Conservation (phyloP, 2,888 invertebrate genomes). For the Cyclophora albipunctata region DNA sequence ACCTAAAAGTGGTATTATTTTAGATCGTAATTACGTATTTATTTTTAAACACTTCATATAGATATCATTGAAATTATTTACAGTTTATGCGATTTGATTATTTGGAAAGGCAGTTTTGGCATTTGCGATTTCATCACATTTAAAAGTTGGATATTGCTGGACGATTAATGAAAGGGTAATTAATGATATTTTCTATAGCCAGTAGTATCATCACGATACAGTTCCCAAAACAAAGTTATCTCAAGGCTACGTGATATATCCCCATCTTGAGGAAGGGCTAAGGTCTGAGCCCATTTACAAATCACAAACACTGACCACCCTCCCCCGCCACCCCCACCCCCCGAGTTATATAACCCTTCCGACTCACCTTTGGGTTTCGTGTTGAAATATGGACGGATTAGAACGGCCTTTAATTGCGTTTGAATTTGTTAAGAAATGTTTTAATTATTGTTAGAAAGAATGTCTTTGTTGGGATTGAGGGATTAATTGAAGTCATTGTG, state of each 20-base stretch:
- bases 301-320: slow-evolving; percentile 75
- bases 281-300: slow-evolving; percentile 74
- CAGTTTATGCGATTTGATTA: no score
- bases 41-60: no score
- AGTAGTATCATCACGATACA: slow-evolving; percentile 38
- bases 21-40: no score
- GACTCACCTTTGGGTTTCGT: slow-evolving; percentile 51
- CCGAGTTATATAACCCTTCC: slow-evolving; percentile 41
- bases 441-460: no score
- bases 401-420: slow-evolving; percentile 15
- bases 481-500: no score
- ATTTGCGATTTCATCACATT: no score
- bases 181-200: not conserved
- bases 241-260: slow-evolving; percentile 71
- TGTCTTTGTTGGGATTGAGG: no score
- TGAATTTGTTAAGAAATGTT: not conserved
- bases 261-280: slow-evolving; percentile 72
- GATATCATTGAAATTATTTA: no score
- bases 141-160: no score
- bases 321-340: slow-evolving; percentile 35
- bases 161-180: no score
- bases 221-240: slow-evolving; percentile 62
- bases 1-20: no score
- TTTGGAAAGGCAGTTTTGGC: no score
- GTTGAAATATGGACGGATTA: slow-evolving; percentile 67